Conservation (phyloP, 2,797 vertebrate genomes). For the Chelonia mydas region DNA sequence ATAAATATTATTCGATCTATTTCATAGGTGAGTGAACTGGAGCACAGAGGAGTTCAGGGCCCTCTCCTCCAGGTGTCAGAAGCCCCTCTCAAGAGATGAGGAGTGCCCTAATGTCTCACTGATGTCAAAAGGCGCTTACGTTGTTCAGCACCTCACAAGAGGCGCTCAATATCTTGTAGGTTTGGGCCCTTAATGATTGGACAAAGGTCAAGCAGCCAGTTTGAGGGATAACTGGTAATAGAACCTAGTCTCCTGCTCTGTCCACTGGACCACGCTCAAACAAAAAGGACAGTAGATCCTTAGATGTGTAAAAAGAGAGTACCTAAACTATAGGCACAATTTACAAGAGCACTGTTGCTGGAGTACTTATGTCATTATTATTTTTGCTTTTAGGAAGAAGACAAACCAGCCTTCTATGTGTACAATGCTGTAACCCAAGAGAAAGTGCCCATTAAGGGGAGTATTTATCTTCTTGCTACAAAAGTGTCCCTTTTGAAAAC, state of each 20-base stretch:
- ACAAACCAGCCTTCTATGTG: slow-evolving; percentile 79
- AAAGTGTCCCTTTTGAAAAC: slow-evolving; percentile 81
- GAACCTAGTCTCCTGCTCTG: neutral
- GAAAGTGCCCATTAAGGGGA: slow-evolving; percentile 75
- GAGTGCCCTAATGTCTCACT: neutral
- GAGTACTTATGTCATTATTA: neutral
- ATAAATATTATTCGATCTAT: neutral
- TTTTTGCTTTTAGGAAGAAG: slow-evolving; percentile 77
- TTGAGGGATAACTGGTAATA: neutral
- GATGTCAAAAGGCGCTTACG: neutral
- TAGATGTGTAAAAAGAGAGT: neutral
- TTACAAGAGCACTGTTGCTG: neutral
- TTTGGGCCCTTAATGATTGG: neutral
- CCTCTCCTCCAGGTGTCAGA: neutral
- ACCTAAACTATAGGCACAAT: neutral
- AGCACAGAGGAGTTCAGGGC: neutral
- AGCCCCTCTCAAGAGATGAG: neutral
- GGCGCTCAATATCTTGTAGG: neutral
- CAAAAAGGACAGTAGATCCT: neutral
- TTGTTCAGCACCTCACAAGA: neutral
- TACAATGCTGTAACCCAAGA: slow-evolving; percentile 82
- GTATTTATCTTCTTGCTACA: slow-evolving; percentile 61
- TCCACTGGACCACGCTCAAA: neutral
- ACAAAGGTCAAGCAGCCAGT: neutral
- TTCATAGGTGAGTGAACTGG: neutral